Base-by-base conservation (phyloP, 2,888 invertebrate species). In the Microplitis deprimator region DNA sequence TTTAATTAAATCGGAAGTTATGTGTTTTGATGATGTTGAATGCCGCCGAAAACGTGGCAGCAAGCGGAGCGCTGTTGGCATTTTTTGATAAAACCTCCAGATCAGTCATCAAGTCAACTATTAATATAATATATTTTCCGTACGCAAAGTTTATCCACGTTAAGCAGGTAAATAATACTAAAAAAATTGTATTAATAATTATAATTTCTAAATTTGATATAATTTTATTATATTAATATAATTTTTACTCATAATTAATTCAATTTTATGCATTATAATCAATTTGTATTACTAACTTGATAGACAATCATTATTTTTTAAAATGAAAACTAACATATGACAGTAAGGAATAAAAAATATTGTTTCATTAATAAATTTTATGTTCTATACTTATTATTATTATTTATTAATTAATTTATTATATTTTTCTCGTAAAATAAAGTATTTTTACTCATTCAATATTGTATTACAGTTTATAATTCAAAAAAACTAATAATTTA, bases 1-100 rank as follows among this genome's bases (percentile, higher is more conserved):
- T 62, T 20, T 1, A 7, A 17, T 41, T 29, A 68, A 60, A 67
- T 74, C 73, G 80, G 81, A 80, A 71, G 69, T 77, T 65, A 69
- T 74, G 77, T 80, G 79, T 79, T 82, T 77, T 69, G 73, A 17
- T 16, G 77, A 80, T 77, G 81, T 79, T 81, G 79, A 81, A 50
- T 83, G 79, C 77, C 79, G 79, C 79, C 81, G 83, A 84, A 86
- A 84, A 88, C 88, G 88, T 88, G 88, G 88, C 88, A 88, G 77
- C 74, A 69, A 77, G 82, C 81, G 79, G 74, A 81, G 85, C 83
- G 85, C 84, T 83, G 83, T 85, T 87, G 87, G 85, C 86, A 87
- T 81, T 77, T 81, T 77, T 76, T 85, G 79, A 69, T 67, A 75
- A 71, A 77, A 41, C 6, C 71, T 68, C 73, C 61, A 70, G 75